These are phyloP conservation scores for Ataeniobius toweri DNA, from an alignment of 2,797 vertebrate species.

Conservation along the genomic window DNA sequence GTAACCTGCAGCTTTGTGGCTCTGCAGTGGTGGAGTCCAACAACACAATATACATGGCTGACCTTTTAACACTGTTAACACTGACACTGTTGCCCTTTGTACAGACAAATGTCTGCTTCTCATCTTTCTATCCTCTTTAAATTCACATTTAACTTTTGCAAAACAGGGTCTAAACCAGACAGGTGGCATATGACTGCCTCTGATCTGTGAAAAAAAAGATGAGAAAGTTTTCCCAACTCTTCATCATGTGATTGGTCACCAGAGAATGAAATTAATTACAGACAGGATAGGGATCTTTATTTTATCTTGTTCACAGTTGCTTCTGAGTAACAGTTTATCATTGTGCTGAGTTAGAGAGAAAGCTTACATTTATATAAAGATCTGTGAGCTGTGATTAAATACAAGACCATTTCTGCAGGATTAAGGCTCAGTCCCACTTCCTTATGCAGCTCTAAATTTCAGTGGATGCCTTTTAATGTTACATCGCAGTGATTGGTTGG, in stretches of 20 bases:
- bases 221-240: background rate
- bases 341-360: background rate
- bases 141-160: background rate
- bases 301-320: background rate
- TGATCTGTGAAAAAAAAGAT: background rate
- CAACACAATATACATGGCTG: background rate
- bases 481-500: no score
- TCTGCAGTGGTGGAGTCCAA: background rate
- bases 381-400: background rate
- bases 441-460: no score
- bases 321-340: background rate
- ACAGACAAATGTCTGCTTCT: background rate
- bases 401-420: background rate
- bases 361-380: no score
- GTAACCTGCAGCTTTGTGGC: background rate
- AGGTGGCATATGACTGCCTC: background rate
- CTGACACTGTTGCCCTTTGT: conserved; percentile 1
- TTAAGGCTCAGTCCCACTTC: background rate
- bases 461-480: background rate
- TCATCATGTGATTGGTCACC: background rate
- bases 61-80: background rate
- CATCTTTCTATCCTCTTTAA: background rate
- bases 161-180: background rate
- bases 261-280: background rate
- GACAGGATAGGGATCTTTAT: background rate